Base-by-base conservation (phyloP, 2,113 vertebrate genomes). In the Noturus placidus region DNA sequence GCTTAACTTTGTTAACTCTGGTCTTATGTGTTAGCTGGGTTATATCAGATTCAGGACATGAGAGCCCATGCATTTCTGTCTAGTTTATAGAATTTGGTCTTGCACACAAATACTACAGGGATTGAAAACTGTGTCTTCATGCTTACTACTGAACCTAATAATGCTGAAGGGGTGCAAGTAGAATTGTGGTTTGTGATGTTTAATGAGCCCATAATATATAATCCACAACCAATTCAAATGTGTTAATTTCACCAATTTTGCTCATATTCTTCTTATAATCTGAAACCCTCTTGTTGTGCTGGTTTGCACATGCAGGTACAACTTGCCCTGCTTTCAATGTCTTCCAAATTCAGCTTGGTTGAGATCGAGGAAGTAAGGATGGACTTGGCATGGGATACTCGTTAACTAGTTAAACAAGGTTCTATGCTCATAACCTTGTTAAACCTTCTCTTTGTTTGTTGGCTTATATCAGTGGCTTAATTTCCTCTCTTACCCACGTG, bases 41-140 rank as follows among this genome's bases (percentile, higher is more conserved):
- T 70, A 61, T 67, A 42, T 82, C 22, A 46, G 42, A 46, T 46
- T 46, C 42, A 35, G 69, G 38, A 76, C 15, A 27, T 42, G 20
- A 52, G 52, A 85, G 27, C 87, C 63, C 63, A 85, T 25, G 27
- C 38, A 11, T 88, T 65, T 25, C 82, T 81, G 35, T 88, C 65
- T n/a, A 30, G 77, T 54, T 79, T n/a, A n/a, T n/a, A n/a, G n/a
- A n/a, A n/a, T n/a, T n/a, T n/a, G n/a, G n/a, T n/a, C n/a, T n/a
- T n/a, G n/a, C n/a, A n/a, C n/a, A n/a, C n/a, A 46, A 46, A 46
- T 7, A 7, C 42, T 46, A 50, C 72, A 5, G 42, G n/a, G n/a
- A n/a, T n/a, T n/a, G n/a, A n/a, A n/a, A n/a, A n/a, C n/a, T n/a
- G n/a, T 52, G 25, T 54, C 50, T 7, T n/a, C 7, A 30, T 79